Evolutionary conservation across 2,797 vertebrate genomes (phyloP).

Genomic region (Centropyge bicolor): DNA sequence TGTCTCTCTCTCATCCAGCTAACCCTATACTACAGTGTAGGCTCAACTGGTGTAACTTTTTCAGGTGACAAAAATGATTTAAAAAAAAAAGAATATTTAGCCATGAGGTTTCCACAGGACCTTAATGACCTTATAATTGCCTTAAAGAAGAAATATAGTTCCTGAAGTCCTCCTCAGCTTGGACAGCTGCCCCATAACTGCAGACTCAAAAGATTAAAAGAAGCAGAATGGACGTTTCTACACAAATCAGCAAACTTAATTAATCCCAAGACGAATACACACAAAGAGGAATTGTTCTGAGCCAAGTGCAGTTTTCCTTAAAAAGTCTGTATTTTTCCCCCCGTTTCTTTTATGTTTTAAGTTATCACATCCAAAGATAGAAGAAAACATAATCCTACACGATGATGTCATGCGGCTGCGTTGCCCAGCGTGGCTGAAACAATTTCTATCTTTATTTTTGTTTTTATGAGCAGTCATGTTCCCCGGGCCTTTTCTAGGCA

Average conservation of each 20-base stretch:
- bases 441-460: conserved; percentile 43
- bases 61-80: not conserved
- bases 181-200: not conserved
- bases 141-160: conserved; percentile 28
- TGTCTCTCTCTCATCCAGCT: not conserved
- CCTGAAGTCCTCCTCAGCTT: conserved; percentile 33
- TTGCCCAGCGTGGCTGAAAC: conserved; percentile 36
- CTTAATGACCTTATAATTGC: conserved; percentile 29
- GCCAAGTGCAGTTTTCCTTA: conserved; percentile 2
- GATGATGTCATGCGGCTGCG: conserved; percentile 48
- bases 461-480: conserved; percentile 57
- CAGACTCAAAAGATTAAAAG: conserved; percentile 28
- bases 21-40: not conserved
- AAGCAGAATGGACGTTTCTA: conserved; percentile 25
- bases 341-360: conserved; percentile 7
- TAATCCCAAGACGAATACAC: conserved; percentile 38
- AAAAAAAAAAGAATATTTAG: conserved; percentile 1
- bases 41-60: not conserved
- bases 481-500: conserved; percentile 18
- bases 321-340: not conserved
- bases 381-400: conserved; percentile 25
- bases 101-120: conserved; percentile 14
- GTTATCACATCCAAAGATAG: conserved; percentile 39
- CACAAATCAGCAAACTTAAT: conserved; percentile 34
- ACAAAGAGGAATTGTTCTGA: not conserved